Evolutionary conservation across 2,113 vertebrate genomes (phyloP), one percentile per base, ranked within the genome.

Genomic region (Nycticryphes semicollaris): DNA sequence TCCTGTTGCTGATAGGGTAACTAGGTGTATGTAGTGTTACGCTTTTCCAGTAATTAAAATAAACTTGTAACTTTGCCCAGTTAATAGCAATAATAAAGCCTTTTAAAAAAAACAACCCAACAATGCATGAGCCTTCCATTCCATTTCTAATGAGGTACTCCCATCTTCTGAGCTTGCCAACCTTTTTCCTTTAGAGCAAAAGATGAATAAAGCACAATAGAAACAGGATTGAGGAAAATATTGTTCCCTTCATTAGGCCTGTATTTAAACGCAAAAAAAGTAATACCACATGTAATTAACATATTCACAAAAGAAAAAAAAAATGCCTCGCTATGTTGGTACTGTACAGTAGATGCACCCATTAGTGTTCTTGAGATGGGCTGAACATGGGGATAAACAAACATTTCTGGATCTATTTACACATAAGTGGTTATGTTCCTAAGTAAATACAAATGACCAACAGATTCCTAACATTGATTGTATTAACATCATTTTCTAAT

Each of bases 201-300:
- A 97, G 96, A 97, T 97, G 97, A 98, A 98, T 97, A 97, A 97
- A 97, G 97, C 97, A 97, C 94, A 97, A 97, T 96, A 97, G 97
- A 96, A 98, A 97, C 94, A 96, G 96, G 95, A 96, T 62, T 97
- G 96, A 96, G 95, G 97, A 97, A 97, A 97, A 98, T 97, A 98
- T 98, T 98, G 98, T 98, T 99, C 99, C 98, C 98, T 99, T 99
- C 98, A 98, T 99, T 98, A 98, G 98, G 98, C 98, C 97, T 98
- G 97, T 96, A 97, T 98, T 98, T 98, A 98, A 98, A 97, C 56
- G 93, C 95, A 91, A 96, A 92, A 91, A 97, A 94, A 96, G 93
- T 93, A 98, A 97, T 97, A 98, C 97, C 96, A 98, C 98, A 98
- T 97, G 96, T 98, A 97, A 97, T 93, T 96, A 96, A 97, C 97